Conservation (phyloP, 2,113 vertebrate genomes). For the Taxidea taxus region DNA sequence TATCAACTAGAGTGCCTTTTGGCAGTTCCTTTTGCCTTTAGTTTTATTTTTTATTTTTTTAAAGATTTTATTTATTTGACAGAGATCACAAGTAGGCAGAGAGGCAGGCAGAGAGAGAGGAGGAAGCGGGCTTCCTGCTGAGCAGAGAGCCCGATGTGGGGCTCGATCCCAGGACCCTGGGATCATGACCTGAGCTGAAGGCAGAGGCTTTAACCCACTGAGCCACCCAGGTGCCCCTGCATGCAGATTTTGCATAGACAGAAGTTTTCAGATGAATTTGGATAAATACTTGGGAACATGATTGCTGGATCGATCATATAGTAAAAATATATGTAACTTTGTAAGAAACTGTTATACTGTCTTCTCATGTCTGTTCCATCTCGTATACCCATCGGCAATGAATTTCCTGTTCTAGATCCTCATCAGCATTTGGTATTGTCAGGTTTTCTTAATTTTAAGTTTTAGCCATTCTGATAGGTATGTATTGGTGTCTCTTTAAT, state of each 20-base stretch:
- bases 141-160: no score
- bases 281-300: background rate
- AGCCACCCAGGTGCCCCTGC: no score
- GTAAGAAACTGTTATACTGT: background rate
- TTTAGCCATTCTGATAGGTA: background rate
- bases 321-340: background rate
- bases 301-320: background rate
- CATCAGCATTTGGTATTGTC: background rate
- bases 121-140: no score
- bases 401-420: background rate
- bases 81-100: no score
- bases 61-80: no score
- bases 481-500: background rate
- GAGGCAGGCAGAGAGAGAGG: no score
- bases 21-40: background rate
- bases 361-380: background rate
- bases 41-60: background rate
- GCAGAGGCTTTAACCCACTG: no score
- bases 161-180: no score
- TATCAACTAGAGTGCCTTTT: background rate
- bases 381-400: background rate
- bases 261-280: background rate
- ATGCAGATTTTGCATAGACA: background rate
- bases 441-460: background rate
- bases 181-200: no score